Percentiles rank a stretch among this genome's conserved stretches.
phyloP scores from a whole-genome alignment of 2,888 invertebrate genomes.

The Plagodis dolabraria region DNA sequence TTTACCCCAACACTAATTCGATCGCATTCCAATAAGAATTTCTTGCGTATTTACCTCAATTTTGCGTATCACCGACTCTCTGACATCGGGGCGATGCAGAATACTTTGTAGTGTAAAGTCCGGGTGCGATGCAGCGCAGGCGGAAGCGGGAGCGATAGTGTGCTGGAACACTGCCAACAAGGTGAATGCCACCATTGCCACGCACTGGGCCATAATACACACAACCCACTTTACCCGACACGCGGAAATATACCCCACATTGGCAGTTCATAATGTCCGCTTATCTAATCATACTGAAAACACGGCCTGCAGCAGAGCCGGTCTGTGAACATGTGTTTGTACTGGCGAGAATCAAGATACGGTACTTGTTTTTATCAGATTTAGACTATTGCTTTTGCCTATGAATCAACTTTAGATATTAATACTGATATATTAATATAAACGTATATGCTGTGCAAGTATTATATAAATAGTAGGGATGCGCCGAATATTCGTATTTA shows the following conservation, averaged over 20 bases:
- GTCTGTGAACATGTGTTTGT: conserved; percentile 6
- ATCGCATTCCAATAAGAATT: conserved; percentile 25
- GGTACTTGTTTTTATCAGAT: too few relatives aligned
- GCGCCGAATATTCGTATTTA: too few relatives aligned
- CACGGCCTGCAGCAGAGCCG: conserved; percentile 31
- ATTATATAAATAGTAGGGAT: too few relatives aligned
- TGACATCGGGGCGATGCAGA: conserved; percentile 33
- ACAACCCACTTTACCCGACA: conserved; percentile 76
- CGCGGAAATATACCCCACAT: conserved; percentile 59
- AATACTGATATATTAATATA: too few relatives aligned
- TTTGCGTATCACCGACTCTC: conserved; percentile 20
- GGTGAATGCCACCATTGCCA: conserved; percentile 81
- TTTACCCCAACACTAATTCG: conserved; percentile 21
- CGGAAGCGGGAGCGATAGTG: conserved; percentile 40
- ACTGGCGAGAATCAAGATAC: conserved; percentile 1
- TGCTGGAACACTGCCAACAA: conserved; percentile 77
- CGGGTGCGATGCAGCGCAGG: conserved; percentile 1
- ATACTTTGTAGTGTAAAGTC: neutral
- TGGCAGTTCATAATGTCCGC: conserved; percentile 41
- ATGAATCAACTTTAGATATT: neutral
- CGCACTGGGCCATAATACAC: conserved; percentile 59
- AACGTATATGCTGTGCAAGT: too few relatives aligned
- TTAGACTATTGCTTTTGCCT: neutral
- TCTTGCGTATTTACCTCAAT: conserved; percentile 20
- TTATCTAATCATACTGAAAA: conserved; percentile 51